Percentiles rank a stretch among this genome's conserved stretches.
These are phyloP conservation scores for Sphaerodactylus townsendi DNA, from an alignment of 2,113 vertebrate species.

Conservation along the genomic window DNA sequence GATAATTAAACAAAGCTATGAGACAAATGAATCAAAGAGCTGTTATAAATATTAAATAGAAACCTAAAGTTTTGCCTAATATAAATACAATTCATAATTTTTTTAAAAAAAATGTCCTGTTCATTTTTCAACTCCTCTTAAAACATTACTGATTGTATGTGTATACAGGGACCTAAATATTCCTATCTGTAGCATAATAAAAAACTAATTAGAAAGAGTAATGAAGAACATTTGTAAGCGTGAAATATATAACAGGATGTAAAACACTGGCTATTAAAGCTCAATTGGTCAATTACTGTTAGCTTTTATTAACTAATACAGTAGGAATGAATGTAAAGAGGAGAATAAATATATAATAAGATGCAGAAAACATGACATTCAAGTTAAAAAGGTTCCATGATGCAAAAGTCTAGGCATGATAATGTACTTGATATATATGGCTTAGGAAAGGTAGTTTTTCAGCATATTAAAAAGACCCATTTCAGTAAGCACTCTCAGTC, in stretches of 20 bases:
- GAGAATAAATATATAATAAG: neutral
- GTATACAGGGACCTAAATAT: neutral
- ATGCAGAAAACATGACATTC: neutral
- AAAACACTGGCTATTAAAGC: neutral
- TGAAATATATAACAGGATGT: neutral
- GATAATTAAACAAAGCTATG: neutral
- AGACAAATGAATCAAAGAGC: neutral
- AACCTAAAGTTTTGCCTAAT: neutral
- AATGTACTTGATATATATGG: neutral
- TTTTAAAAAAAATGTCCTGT: neutral
- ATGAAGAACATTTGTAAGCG: slow-evolving; percentile 8
- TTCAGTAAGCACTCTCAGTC: slow-evolving; percentile 52
- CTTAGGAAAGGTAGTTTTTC: neutral
- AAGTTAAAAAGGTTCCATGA: neutral
- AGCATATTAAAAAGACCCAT: slow-evolving; percentile 49
- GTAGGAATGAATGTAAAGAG: rapidly evolving
- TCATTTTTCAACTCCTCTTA: neutral
- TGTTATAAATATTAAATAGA: neutral
- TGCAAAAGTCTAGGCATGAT: neutral
- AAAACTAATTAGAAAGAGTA: slow-evolving; percentile 7
- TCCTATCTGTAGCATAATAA: neutral
- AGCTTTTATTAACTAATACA: slow-evolving; percentile 12
- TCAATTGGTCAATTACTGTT: neutral
- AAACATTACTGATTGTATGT: neutral
- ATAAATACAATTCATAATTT: neutral